These are phyloP conservation scores for Sciurus niger DNA, from an alignment of 2,113 vertebrate genomes.

Conservation along the genomic window DNA sequence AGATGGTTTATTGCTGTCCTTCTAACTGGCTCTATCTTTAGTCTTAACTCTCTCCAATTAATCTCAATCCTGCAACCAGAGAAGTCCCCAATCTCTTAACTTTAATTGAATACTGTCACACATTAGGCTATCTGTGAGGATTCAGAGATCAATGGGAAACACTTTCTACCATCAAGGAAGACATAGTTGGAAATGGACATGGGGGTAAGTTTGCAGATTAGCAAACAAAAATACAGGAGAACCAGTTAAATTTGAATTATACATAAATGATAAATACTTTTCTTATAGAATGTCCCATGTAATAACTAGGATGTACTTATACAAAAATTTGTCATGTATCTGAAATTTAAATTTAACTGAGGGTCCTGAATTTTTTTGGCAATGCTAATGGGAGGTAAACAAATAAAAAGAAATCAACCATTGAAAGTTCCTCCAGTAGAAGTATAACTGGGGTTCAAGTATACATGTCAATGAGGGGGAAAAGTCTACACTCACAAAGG, in stretches of 20 bases:
- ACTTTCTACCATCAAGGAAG: background rate
- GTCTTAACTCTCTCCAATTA: background rate
- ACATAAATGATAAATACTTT: background rate
- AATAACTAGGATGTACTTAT: background rate
- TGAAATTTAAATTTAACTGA: background rate
- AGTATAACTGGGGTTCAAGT: background rate
- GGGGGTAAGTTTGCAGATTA: background rate
- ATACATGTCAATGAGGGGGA: background rate
- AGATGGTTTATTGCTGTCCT: background rate
- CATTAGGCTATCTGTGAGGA: background rate
- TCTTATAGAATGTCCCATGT: background rate
- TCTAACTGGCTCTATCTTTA: background rate
- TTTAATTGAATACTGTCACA: background rate
- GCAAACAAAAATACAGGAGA: constrained; percentile 16
- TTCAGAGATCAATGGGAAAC: constrained; percentile 19
- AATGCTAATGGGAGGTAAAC: background rate
- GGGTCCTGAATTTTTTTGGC: background rate
- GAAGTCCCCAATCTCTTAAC: background rate
- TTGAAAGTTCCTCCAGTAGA: background rate
- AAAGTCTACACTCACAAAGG: background rate
- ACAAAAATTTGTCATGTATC: background rate
- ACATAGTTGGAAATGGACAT: background rate
- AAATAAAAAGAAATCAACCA: background rate
- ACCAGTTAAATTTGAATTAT: background rate
- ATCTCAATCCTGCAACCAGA: background rate